phyloP scores from a whole-genome alignment of 1,140 invertebrate genomes.

The Lutraria rhynchaena region DNA sequence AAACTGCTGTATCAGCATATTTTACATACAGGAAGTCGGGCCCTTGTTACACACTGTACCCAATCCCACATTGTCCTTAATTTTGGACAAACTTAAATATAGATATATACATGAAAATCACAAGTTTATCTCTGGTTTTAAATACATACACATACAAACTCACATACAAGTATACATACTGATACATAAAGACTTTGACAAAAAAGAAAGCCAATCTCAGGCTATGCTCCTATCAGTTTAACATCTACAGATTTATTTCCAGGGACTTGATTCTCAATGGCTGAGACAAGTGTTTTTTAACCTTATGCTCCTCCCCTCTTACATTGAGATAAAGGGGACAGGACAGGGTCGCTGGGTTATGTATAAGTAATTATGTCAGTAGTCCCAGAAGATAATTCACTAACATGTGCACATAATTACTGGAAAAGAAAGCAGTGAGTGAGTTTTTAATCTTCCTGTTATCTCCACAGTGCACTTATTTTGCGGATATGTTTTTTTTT shows the following conservation, averaged over 20 bases:
- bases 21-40: not conserved
- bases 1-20: too few species aligned
- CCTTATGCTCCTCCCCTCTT: not conserved
- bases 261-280: too few species aligned
- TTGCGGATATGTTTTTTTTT: not conserved
- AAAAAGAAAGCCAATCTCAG: too few species aligned
- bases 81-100: constrained; percentile 27
- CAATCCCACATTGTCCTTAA: constrained; percentile 9
- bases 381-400: constrained; percentile 4
- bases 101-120: constrained; percentile 34
- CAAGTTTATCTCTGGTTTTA: not conserved
- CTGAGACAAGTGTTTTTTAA: too few species aligned
- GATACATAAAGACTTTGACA: too few species aligned
- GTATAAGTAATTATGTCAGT: constrained; percentile 34
- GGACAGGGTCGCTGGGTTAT: constrained; percentile 6
- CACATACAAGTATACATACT: too few species aligned
- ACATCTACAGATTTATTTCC: too few species aligned
- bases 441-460: constrained; percentile 6
- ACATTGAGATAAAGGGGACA: not conserved
- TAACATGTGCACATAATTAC: constrained; percentile 35
- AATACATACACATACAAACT: too few species aligned
- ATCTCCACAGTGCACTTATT: constrained; percentile 15
- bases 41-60: not conserved
- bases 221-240: too few species aligned
- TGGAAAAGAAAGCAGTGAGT: constrained; percentile 14